These are phyloP conservation scores for Phrynocephalus vlangalii DNA, from an alignment of 2,797 vertebrate species.

Conservation along the genomic window DNA sequence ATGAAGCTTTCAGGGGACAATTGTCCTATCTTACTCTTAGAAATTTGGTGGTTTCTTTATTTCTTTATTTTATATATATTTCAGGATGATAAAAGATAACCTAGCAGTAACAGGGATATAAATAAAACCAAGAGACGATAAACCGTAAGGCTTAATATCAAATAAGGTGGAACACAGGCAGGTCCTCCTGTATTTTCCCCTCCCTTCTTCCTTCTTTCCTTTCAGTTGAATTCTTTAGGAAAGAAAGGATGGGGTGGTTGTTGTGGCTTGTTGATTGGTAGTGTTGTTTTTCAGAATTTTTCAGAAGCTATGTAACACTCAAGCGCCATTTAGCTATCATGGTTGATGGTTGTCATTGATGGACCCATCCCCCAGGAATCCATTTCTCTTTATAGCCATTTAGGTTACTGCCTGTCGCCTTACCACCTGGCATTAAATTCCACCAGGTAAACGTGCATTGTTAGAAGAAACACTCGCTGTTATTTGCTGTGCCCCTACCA, in stretches of 20 bases:
- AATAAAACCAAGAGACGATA: too few species aligned
- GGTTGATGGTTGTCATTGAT: not conserved
- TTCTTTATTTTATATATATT: too few species aligned
- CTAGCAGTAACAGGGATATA: too few species aligned
- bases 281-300: not conserved
- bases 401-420: not conserved
- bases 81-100: too few species aligned
- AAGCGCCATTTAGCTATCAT: not conserved
- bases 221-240: not conserved
- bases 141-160: too few species aligned
- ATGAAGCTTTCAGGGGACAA: not conserved
- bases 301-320: not conserved
- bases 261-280: not conserved
- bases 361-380: not conserved
- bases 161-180: not conserved
- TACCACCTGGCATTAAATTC: not conserved
- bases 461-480: not conserved
- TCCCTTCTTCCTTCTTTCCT: not conserved
- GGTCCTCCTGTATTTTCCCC: not conserved
- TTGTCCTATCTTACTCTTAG: not conserved
- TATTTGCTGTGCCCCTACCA: not conserved
- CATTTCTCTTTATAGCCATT: not conserved
- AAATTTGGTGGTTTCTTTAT: not conserved
- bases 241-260: not conserved
- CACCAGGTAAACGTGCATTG: not conserved